phyloP scores from a whole-genome alignment of 2,113 vertebrate genomes.

The Gallinago paraguaiae region DNA sequence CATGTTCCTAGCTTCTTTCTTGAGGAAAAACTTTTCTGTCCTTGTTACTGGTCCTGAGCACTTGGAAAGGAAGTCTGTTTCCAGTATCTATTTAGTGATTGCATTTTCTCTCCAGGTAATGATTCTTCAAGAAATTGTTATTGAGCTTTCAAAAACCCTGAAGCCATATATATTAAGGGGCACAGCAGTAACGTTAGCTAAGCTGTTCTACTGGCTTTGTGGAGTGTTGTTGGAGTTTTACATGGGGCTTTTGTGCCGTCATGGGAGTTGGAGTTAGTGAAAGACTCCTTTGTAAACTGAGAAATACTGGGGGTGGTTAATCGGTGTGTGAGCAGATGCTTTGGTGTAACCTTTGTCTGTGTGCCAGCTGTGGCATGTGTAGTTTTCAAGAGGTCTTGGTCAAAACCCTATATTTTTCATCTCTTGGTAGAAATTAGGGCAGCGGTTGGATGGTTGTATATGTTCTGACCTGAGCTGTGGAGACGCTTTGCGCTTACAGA shows the following conservation, averaged over 20 bases:
- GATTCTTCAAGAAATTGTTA: neutral
- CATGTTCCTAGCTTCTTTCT: neutral
- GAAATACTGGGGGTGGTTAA: neutral
- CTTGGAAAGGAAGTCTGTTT: neutral
- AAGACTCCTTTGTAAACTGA: neutral
- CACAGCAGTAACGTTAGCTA: neutral
- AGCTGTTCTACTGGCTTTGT: neutral
- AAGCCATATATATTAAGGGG: neutral
- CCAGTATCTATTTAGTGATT: neutral
- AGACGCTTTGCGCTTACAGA: neutral
- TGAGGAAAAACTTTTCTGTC: neutral
- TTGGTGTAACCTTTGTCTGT: neutral
- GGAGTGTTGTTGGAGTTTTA: neutral
- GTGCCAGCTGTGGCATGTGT: neutral
- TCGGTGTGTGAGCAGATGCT: constrained; percentile 1
- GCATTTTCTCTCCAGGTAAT: neutral
- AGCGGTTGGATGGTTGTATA: neutral
- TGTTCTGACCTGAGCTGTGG: neutral
- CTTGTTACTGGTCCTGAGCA: neutral
- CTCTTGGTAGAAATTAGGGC: neutral
- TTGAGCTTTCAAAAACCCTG: neutral
- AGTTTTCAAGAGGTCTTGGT: neutral
- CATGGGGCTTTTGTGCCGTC: neutral
- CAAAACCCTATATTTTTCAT: neutral
- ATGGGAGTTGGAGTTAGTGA: neutral